phyloP scores from a whole-genome alignment of 2,888 invertebrate species.

The Agrochola litura region DNA sequence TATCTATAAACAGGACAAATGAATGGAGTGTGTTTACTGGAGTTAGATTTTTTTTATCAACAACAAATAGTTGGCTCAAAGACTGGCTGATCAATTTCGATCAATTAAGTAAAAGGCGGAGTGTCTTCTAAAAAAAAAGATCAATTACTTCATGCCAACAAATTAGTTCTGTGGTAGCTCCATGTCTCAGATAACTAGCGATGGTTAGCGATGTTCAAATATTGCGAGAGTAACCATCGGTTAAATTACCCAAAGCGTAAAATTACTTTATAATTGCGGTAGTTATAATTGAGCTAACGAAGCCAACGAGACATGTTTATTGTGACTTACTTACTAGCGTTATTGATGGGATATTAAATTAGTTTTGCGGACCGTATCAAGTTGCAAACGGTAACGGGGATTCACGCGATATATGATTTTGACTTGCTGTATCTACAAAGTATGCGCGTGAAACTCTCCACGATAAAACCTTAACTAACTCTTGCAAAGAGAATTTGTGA shows the following conservation, averaged over 20 bases:
- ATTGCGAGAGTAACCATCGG: constrained; percentile 33
- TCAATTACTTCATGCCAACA: constrained; percentile 16
- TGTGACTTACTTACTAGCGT: constrained; percentile 49
- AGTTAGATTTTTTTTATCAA: not conserved
- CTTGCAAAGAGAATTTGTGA: constrained; percentile 13
- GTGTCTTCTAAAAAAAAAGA: constrained; percentile 11
- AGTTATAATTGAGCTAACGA: constrained; percentile 57
- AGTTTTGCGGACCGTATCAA: constrained; percentile 54
- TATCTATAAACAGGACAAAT: constrained; percentile 15
- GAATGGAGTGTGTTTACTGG: constrained; percentile 12
- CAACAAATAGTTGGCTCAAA: not conserved
- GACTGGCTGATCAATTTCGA: not conserved
- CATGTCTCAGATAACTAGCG: constrained; percentile 9
- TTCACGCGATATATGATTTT: constrained; percentile 36
- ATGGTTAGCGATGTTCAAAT: constrained; percentile 18
- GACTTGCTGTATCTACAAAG: constrained; percentile 1
- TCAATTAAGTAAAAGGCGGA: not conserved
- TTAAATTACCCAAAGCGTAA: constrained; percentile 41
- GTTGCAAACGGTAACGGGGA: constrained; percentile 49
- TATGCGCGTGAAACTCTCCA: not conserved
- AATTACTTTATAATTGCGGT: constrained; percentile 55
- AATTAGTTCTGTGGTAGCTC: constrained; percentile 39
- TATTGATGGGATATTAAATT: constrained; percentile 57
- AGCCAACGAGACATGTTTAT: constrained; percentile 55
- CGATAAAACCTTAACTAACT: not conserved